Evolutionary conservation across 2,888 invertebrate genomes (phyloP), one percentile per base, ranked within the genome.

Genomic region (Drosophila picticornis): DNA sequence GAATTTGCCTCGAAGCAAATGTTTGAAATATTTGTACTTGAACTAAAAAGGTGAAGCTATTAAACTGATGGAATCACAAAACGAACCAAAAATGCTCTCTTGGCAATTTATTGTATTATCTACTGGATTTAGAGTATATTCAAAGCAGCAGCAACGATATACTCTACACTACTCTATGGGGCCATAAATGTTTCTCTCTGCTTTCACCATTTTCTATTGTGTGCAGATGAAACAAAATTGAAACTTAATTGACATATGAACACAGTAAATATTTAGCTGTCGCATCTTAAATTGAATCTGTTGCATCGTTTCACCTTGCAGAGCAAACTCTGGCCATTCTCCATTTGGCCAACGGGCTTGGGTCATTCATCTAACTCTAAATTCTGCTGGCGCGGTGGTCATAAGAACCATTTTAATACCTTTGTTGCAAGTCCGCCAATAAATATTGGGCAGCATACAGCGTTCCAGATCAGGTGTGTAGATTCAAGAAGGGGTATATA

Each of bases 371-470:
- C 80, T 72, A 73, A 77, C 83, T 83, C 32, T 67, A 25, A 22
- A 53, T 34, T 9, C 38, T n/a, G 50, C 46, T 59, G 25, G 29
- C 29, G 25, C 27, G 62, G 31, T 78, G 80, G 73, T 67, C 86
- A 73, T 73, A 69, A 85, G 69, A 69, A 82, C 70, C 80, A 61
- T 59, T 80, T 75, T 75, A 84, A 80, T 87, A 82, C 82, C 70
- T 76, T 82, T 89, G 74, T 72, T 73, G 75, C 59, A 80, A 77
- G 76, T 84, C 80, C 70, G 62, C 59, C 75, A 77, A 62, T 83
- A 75, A 80, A 87, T 86, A 84, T 83, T 88, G 83, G 78, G 77
- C 72, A 90, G 88, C 53, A 58, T 63, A n/a, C n/a, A n/a, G 56
- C n/a, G 40, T 40, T 61, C 7, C 11, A 43, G 10, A 5, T 16